These are phyloP conservation scores for Eulemur mongoz DNA, from an alignment of 2,797 vertebrate species.

Conservation along the genomic window DNA sequence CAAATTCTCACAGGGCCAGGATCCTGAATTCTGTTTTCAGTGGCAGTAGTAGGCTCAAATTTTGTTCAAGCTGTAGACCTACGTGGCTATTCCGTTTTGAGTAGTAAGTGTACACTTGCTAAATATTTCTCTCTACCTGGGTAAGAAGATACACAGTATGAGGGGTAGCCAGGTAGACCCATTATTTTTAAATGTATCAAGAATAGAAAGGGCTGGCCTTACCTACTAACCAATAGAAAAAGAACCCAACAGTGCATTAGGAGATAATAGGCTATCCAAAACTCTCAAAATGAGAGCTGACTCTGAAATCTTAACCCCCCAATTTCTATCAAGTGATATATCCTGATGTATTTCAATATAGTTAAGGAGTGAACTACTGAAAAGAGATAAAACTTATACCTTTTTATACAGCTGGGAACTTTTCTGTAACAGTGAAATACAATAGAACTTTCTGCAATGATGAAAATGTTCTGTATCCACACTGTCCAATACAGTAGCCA, in stretches of 20 bases:
- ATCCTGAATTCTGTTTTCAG: not conserved
- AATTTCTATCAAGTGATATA: not conserved
- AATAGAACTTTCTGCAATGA: conserved; percentile 1
- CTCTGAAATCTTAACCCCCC: not conserved
- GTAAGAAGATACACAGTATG: not conserved
- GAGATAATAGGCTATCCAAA: not conserved
- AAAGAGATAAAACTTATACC: not conserved
- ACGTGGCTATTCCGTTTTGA: not conserved
- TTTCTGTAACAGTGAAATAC: not conserved
- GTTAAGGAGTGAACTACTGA: not conserved
- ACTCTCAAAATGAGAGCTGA: not conserved
- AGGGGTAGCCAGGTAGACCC: not conserved
- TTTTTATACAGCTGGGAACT: not conserved
- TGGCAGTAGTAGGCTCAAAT: not conserved
- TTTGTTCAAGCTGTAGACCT: not conserved
- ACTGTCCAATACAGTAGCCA: not conserved
- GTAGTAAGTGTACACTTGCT: conserved; percentile 11
- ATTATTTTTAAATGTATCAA: not conserved
- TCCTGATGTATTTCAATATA: conserved; percentile 8
- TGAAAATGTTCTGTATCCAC: not conserved
- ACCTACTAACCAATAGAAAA: not conserved
- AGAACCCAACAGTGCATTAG: not conserved
- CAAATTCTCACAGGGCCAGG: not conserved
- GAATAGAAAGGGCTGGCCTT: not conserved
- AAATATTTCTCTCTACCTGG: conserved; percentile 4